Conservation (phyloP, 2,888 invertebrate species). For the Choreutis nemorana region DNA sequence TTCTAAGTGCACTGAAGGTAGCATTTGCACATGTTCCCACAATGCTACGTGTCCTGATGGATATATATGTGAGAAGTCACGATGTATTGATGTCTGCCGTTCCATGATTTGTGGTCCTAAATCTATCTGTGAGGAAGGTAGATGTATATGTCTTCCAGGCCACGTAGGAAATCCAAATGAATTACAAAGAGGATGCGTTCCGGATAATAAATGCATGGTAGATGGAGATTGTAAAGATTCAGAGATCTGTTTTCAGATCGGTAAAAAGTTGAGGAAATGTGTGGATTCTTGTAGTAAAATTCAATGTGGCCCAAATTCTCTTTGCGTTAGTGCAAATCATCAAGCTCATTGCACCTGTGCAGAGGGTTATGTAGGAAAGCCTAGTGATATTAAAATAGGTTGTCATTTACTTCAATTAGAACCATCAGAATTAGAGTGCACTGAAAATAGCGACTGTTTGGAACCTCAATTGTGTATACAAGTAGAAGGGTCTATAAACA, state of each 20-base stretch:
- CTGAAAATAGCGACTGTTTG: conserved; percentile 74
- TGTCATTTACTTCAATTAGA: conserved; percentile 76
- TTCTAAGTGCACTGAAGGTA: conserved; percentile 74
- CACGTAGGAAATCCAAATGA: conserved; percentile 80
- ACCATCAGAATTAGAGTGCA: conserved; percentile 69
- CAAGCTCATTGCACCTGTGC: conserved; percentile 87
- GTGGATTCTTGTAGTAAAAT: conserved; percentile 87
- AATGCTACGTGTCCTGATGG: conserved; percentile 80
- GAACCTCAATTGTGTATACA: conserved; percentile 75
- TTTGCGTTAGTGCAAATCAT: conserved; percentile 85
- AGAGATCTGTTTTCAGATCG: conserved; percentile 88
- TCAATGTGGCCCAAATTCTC: conserved; percentile 90
- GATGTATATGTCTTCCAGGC: conserved; percentile 82
- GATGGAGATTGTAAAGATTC: conserved; percentile 84
- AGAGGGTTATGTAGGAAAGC: conserved; percentile 83
- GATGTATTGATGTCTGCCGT: conserved; percentile 81
- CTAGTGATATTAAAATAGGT: conserved; percentile 79
- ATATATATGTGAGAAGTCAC: conserved; percentile 75
- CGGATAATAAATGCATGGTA: conserved; percentile 79
- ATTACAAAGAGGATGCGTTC: conserved; percentile 72
- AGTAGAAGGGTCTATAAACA: conserved; percentile 68
- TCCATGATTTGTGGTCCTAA: conserved; percentile 81
- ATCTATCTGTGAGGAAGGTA: conserved; percentile 81
- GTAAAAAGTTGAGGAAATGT: conserved; percentile 81
- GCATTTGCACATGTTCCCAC: conserved; percentile 74